These are phyloP conservation scores for Podarcis lilfordi DNA, from an alignment of 2,797 vertebrate species.

Conservation along the genomic window DNA sequence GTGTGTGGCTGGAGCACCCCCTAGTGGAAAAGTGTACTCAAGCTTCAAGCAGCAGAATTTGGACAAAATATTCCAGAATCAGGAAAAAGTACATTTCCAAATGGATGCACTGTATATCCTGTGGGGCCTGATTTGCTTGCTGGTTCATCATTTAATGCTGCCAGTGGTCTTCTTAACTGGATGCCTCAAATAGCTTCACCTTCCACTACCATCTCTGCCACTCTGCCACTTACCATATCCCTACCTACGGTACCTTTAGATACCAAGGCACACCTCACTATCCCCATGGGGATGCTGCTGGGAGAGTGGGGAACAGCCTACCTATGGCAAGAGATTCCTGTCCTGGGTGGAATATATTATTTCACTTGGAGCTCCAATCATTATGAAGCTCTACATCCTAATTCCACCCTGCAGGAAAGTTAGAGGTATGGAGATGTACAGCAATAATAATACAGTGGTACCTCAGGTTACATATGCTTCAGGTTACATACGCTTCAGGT, in stretches of 20 bases:
- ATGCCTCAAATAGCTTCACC: neutral
- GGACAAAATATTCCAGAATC: neutral
- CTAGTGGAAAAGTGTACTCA: constrained; percentile 59
- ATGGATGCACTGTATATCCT: neutral
- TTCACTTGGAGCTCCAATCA: no score
- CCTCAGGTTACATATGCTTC: no score
- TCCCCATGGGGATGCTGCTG: neutral
- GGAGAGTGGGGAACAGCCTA: neutral
- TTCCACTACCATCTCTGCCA: neutral
- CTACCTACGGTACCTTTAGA: no score
- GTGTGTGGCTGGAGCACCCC: constrained; percentile 46
- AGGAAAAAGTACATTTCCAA: neutral
- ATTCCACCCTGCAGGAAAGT: neutral
- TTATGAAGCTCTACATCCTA: neutral
- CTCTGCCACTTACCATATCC: no score
- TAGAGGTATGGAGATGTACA: neutral
- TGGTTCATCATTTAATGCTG: neutral
- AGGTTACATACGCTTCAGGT: no score
- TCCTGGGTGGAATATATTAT: neutral
- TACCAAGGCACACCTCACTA: neutral
- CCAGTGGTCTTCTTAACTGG: neutral
- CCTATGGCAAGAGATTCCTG: neutral
- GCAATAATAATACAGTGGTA: neutral
- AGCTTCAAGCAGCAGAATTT: neutral
- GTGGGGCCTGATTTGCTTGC: neutral